phyloP scores from a whole-genome alignment of 53 echinoderm and acorn worm species.

The Arbacia lixula region DNA sequence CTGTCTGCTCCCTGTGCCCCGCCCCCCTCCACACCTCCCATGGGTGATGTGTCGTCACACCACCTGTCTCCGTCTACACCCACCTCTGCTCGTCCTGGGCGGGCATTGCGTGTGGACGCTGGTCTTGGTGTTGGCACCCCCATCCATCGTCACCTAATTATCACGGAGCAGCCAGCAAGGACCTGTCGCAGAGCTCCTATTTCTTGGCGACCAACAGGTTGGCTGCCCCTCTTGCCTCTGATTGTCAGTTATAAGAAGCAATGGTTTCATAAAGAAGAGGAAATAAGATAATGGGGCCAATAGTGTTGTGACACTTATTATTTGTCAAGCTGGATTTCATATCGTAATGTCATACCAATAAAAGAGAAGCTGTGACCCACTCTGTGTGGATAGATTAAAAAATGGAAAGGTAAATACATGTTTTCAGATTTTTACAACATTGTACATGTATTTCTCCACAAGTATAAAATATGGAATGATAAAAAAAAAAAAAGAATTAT shows the following conservation, averaged over 20 bases:
- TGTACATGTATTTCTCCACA: too few relatives aligned
- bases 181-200: constrained; percentile 99
- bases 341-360: too few relatives aligned
- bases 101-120: constrained; percentile 25
- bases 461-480: too few relatives aligned
- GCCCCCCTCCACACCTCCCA: constrained; percentile 7
- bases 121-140: constrained; percentile 34
- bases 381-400: too few relatives aligned
- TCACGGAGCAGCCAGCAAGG: constrained; percentile 98
- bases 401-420: too few relatives aligned
- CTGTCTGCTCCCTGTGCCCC: constrained; percentile 47
- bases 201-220: constrained; percentile 99
- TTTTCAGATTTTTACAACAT: too few relatives aligned
- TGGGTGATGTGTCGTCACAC: constrained; percentile 43
- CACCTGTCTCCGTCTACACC: constrained; percentile 45
- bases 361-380: too few relatives aligned
- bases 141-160: constrained; percentile 55
- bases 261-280: too few relatives aligned
- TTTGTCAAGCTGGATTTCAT: too few relatives aligned
- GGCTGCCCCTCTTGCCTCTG: constrained; percentile 76
- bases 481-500: too few relatives aligned
- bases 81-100: constrained; percentile 42
- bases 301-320: too few relatives aligned
- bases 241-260: constrained; percentile 35
- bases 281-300: too few relatives aligned